Conservation (phyloP, 1,140 invertebrate species). For the Oscheius sp. region DNA sequence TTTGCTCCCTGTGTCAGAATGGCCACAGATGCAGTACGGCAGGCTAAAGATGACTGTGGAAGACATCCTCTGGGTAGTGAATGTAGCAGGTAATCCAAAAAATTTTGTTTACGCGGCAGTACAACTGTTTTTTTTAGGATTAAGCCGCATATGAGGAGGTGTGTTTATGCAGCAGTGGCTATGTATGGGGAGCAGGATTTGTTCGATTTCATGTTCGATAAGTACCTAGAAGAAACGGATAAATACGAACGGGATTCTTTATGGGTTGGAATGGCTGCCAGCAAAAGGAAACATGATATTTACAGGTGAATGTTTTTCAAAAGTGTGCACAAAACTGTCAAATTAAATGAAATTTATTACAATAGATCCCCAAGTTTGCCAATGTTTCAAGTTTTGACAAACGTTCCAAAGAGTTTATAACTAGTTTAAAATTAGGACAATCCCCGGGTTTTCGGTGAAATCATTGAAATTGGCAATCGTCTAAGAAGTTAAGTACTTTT, state of each 20-base stretch:
- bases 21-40: not conserved
- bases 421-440: too few species aligned
- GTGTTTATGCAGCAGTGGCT: not conserved
- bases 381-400: too few species aligned
- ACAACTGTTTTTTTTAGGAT: not conserved
- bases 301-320: not conserved
- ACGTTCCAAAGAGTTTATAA: too few species aligned
- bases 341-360: too few species aligned
- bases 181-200: not conserved
- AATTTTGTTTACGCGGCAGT: too few species aligned
- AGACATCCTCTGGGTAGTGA: not conserved
- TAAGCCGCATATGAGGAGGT: not conserved
- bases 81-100: not conserved
- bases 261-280: not conserved
- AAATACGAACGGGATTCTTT: not conserved
- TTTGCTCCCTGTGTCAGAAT: not conserved
- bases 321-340: not conserved
- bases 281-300: not conserved
- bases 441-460: too few species aligned
- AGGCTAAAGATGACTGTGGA: not conserved
- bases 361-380: too few species aligned
- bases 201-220: not conserved
- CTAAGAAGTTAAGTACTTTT: too few species aligned
- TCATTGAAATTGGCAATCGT: too few species aligned
- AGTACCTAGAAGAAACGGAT: not conserved